Evolutionary conservation across 2,797 vertebrate genomes (phyloP), one percentile per base, ranked within the genome.

Genomic region (Leptatherina wallacei): DNA sequence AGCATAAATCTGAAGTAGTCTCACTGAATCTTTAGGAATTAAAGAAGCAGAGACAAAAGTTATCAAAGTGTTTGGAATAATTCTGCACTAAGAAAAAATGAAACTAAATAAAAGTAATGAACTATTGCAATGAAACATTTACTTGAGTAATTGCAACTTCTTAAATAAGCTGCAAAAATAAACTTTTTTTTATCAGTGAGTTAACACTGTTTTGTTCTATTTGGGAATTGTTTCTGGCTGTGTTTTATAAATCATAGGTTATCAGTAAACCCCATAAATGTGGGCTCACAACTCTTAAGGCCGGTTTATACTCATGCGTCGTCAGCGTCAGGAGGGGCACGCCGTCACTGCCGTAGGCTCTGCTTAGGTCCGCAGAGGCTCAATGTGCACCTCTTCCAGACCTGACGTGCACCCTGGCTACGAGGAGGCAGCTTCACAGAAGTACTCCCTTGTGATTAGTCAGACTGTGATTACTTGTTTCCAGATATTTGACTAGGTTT

Each of bases 1-100:
- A 68, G 29, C 42, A 65, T 69, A 73, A 81, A 71, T 66, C 62
- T 24, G 24, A 63, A 12, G 32, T 35, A 13, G 44, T 61, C 29
- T 56, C 51, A 30, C 20, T 0, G 9, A 27, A 35, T 51, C 30
- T 49, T 62, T 44, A 12, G 62, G 42, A 71, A 58, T 59, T 47
- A 27, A 60, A 66, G 33, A 32, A 35, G 14, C 0, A 36, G 22
- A 69, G 27, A 3, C 22, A 55, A 18, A 13, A 4, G 24, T 22
- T 44, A 35, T 61, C 55, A 49, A 66, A 77, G 30, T 57, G 27
- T 30, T 4, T 58, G 2, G 9, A 13, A 32, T 47, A 18, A 49
- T 57, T 29, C 2, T 35, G 44, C 20, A n/a, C 18, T 59, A 24
- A 1, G 33, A 30, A 38, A 32, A 29, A 47, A 1, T 32, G 5